Base-by-base conservation (phyloP, 2,888 invertebrate species). In the Digitonthophagus gazella region DNA sequence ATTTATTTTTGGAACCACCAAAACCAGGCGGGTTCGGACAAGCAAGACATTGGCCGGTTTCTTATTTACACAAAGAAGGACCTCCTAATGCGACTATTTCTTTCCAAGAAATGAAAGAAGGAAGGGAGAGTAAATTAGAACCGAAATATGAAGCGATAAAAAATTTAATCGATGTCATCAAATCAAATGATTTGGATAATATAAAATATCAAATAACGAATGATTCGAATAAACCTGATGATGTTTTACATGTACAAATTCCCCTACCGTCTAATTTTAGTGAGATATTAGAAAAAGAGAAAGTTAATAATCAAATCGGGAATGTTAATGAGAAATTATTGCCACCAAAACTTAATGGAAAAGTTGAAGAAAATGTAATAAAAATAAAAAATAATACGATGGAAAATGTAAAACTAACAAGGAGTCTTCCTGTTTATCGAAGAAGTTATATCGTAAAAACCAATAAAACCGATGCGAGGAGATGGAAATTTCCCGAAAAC, bases 41-140 rank as follows among this genome's bases (percentile, higher is more conserved):
- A 74, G 77, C 83, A 0, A 81, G 86, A 16, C 81, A 84, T 69
- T 94, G 93, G 93, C 93, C 93, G 0, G 90, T 94, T 15, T 91
- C 92, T 0, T 95, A 93, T 79, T 85, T 94, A 0, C 94, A 95
- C 77, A 89, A 90, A 79, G 90, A 90, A 70, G 88, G 90, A 44
- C 94, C 95, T 2, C 93, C 93, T 0, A 92, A 93, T 78, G 82
- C 63, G 5, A 66, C 69, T n/a, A 67, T 72, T n/a, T 74, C 70
- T 61, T 73, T 71, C 20, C 72, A 75, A 68, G 65, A 74, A 20
- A 76, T 74, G 72, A 72, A 73, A 69, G 58, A 55, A 67, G 71
- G 66, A 15, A 64, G 69, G 68, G 69, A 67, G 64, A 69, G 18
- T 16, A 72, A 69, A 18, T 69, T 67, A 3, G 67, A 66, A 15